These are phyloP conservation scores for Camponotus vicinus DNA, from an alignment of 1,140 invertebrate species.

Conservation along the genomic window DNA sequence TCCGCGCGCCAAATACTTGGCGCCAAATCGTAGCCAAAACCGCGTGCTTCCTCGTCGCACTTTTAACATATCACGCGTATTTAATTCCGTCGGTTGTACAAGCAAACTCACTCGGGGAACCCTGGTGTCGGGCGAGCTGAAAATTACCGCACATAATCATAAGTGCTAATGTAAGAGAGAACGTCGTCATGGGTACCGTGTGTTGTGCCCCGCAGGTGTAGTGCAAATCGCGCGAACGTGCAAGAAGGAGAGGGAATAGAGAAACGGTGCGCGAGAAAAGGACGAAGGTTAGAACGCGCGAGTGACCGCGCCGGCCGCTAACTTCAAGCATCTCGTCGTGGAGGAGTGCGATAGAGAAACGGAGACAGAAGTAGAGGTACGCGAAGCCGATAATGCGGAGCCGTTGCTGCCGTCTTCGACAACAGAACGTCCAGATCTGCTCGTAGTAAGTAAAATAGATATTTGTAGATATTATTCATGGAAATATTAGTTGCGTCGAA, in stretches of 20 bases:
- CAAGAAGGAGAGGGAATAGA: neutral
- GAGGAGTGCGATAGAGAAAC: neutral
- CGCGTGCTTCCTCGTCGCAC: neutral
- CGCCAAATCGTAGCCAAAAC: neutral
- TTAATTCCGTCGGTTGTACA: neutral
- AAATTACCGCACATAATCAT: neutral
- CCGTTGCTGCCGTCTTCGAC: constrained; percentile 75
- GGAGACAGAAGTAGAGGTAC: neutral
- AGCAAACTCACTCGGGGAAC: neutral
- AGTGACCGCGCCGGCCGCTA: constrained; percentile 2
- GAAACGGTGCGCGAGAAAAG: constrained; percentile 7
- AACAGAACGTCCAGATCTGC: constrained; percentile 72
- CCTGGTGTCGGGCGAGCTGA: constrained; percentile 55
- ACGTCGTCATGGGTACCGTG: constrained; percentile 79
- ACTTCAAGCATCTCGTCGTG: constrained; percentile 35
- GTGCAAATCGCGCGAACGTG: constrained; percentile 62
- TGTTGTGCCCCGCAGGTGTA: constrained; percentile 79
- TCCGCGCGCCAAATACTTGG: neutral
- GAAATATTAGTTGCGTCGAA: neutral
- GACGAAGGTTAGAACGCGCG: constrained; percentile 39
- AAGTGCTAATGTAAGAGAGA: constrained; percentile 50
- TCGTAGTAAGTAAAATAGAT: constrained; percentile 73
- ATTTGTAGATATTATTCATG: neutral
- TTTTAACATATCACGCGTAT: neutral
- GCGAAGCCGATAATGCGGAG: constrained; percentile 75